A percentile compares a stretch with the other conserved stretches of the same genome.
Conservation (phyloP, 1,140 invertebrate genomes). For the Stegodyphus mimosarum region DNA sequence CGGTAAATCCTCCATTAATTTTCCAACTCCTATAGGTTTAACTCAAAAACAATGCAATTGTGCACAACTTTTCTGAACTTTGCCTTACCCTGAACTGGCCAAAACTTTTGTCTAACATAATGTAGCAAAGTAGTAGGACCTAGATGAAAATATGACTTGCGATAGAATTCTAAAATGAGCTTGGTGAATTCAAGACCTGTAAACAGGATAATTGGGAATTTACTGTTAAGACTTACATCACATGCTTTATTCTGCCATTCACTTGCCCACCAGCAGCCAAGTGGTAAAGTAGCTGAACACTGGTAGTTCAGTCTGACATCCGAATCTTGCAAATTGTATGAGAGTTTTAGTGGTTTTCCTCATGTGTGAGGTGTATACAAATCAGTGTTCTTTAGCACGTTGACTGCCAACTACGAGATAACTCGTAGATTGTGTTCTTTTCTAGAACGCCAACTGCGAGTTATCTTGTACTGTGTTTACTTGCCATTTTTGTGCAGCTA, state of each 20-base stretch:
- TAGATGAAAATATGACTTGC: constrained; percentile 6
- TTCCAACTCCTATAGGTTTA: not conserved
- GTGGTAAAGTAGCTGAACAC: too few species aligned
- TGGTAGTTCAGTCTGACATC: too few species aligned
- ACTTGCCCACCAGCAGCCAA: too few species aligned
- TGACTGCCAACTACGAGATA: too few species aligned
- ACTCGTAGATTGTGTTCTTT: too few species aligned
- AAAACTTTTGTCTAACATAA: constrained; percentile 20
- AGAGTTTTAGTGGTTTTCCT: too few species aligned
- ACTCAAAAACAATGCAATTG: not conserved
- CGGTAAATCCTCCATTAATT: not conserved
- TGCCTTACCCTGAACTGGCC: constrained; percentile 1
- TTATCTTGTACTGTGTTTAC: too few species aligned
- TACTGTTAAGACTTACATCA: constrained; percentile 1
- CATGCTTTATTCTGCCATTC: not conserved
- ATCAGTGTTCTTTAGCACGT: too few species aligned
- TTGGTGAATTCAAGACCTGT: constrained; percentile 5
- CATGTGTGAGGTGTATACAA: too few species aligned
- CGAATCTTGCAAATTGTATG: too few species aligned
- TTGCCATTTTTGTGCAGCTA: too few species aligned
- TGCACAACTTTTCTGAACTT: not conserved
- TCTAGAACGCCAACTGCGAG: too few species aligned
- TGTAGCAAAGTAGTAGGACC: not conserved
- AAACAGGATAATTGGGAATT: constrained; percentile 15
- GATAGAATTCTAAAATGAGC: not conserved